These are phyloP conservation scores for Sipha flava DNA, from an alignment of 1,140 invertebrate genomes.

Conservation along the genomic window DNA sequence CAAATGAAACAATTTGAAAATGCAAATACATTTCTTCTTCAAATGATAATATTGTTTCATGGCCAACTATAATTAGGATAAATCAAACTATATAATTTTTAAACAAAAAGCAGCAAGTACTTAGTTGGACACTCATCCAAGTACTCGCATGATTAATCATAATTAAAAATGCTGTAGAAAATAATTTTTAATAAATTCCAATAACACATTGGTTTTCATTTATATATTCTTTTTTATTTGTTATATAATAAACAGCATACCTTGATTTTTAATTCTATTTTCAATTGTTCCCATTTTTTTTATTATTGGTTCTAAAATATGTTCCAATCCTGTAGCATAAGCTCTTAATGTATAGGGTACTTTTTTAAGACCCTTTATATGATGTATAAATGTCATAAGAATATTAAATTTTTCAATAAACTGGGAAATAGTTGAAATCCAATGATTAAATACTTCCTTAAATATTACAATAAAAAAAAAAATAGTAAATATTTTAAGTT, in stretches of 20 bases:
- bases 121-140: too few species aligned
- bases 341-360: constrained; percentile 10
- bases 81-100: too few species aligned
- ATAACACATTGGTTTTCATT: too few species aligned
- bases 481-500: background rate
- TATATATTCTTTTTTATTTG: too few species aligned
- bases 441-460: constrained; percentile 10
- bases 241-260: background rate
- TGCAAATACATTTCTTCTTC: constrained; percentile 20
- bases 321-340: constrained; percentile 12
- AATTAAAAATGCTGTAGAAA: too few species aligned
- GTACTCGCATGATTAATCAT: too few species aligned
- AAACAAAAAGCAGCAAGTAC: too few species aligned
- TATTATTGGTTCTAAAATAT: constrained; percentile 6
- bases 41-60: constrained; percentile 9
- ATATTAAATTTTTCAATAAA: background rate
- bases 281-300: background rate
- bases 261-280: background rate
- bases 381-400: background rate
- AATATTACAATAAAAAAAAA: background rate
- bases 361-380: background rate
- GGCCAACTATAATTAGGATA: background rate
- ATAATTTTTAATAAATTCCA: too few species aligned
- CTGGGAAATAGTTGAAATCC: background rate
- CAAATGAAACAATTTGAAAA: constrained; percentile 8